These are phyloP conservation scores for Aphidius ervi DNA, from an alignment of 1,140 invertebrate species.

Conservation along the genomic window DNA sequence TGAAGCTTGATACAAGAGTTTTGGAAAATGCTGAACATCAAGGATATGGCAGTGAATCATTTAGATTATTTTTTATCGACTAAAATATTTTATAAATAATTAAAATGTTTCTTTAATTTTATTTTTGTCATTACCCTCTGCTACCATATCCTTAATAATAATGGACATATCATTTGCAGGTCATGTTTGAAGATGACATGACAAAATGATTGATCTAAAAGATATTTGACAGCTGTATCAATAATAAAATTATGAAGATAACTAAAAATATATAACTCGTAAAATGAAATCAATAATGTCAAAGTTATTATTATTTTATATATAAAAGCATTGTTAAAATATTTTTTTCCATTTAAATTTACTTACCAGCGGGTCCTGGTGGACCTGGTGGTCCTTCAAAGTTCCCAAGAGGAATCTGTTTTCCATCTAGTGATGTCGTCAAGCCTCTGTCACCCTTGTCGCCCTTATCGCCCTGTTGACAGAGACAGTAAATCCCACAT, in stretches of 20 bases:
- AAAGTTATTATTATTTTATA: conserved; percentile 1
- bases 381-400: conserved; percentile 91
- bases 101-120: too few relatives aligned
- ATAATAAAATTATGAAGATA: background rate
- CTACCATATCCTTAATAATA: too few relatives aligned
- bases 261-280: background rate
- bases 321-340: conserved; percentile 6
- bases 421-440: conserved; percentile 84
- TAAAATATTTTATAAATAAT: too few relatives aligned
- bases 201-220: too few relatives aligned
- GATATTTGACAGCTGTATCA: too few relatives aligned
- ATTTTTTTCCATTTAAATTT: conserved; percentile 18
- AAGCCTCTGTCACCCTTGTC: conserved; percentile 86
- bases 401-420: conserved; percentile 84
- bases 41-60: too few relatives aligned
- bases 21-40: too few relatives aligned
- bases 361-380: conserved; percentile 81
- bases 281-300: background rate
- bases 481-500: conserved; percentile 29
- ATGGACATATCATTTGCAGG: too few relatives aligned
- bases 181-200: too few relatives aligned
- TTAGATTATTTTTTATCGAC: too few relatives aligned
- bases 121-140: too few relatives aligned
- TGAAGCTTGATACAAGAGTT: too few relatives aligned
- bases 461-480: conserved; percentile 76